Evolutionary conservation across 2,888 invertebrate genomes (phyloP).

Genomic region (Phragmatobia fuliginosa): DNA sequence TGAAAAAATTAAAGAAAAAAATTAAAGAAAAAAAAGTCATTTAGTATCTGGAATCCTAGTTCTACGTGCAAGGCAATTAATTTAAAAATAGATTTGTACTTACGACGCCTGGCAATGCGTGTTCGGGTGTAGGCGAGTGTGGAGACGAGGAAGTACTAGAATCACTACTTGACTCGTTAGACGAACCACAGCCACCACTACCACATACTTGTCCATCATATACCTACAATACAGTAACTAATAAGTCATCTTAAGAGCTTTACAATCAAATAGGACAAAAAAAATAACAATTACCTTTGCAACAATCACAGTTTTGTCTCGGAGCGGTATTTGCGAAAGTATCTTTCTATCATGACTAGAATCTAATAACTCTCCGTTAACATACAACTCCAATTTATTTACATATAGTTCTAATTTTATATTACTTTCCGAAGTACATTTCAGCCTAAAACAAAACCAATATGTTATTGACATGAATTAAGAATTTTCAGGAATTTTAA

Average conservation of each 20-base stretch:
- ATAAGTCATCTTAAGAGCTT: not conserved
- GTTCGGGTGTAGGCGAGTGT: conserved; percentile 95
- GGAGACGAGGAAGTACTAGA: conserved; percentile 97
- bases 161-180: conserved; percentile 95
- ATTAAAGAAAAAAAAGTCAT: not conserved
- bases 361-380: conserved; percentile 95
- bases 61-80: not conserved
- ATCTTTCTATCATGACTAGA: conserved; percentile 95
- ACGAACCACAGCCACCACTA: conserved; percentile 82
- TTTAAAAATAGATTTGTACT: conserved; percentile 60
- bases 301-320: conserved; percentile 94
- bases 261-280: not conserved
- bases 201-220: conserved; percentile 82
- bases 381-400: conserved; percentile 96
- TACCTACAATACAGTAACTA: conserved; percentile 59
- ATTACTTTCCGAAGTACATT: conserved; percentile 83
- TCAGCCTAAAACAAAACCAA: conserved; percentile 72
- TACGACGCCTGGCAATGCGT: conserved; percentile 96
- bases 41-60: not conserved
- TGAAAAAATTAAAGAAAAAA: conserved; percentile 62
- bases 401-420: conserved; percentile 96
- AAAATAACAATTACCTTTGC: conserved; percentile 68
- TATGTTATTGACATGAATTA: not conserved
- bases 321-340: conserved; percentile 93
- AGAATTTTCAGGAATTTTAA: too few species aligned